phyloP scores from a whole-genome alignment of 2,113 vertebrate genomes.

The Catagonus wagneri region DNA sequence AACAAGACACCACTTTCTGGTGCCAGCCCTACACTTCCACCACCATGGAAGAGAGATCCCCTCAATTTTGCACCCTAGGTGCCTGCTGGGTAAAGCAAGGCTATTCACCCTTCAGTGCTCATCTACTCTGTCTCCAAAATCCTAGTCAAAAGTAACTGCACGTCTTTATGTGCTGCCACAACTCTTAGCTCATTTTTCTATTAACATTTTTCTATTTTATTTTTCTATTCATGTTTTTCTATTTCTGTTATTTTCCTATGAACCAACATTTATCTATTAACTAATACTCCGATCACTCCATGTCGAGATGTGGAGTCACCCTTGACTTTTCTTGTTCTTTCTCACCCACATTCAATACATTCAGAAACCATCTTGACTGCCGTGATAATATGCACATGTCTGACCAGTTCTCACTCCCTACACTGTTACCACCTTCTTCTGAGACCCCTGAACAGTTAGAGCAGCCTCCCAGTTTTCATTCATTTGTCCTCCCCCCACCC shows the following conservation, averaged over 20 bases:
- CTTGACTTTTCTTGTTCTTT: background rate
- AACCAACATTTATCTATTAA: background rate
- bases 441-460: background rate
- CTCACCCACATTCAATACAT: background rate
- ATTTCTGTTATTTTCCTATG: background rate
- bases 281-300: background rate
- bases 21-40: background rate
- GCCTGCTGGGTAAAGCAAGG: background rate
- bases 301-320: background rate
- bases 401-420: background rate
- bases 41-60: background rate
- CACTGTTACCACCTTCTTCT: background rate
- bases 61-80: background rate
- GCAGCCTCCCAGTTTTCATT: background rate
- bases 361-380: slow-evolving; percentile 24
- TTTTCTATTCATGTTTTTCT: background rate
- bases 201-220: too few relatives aligned
- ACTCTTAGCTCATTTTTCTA: background rate
- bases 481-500: background rate
- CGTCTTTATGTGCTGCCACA: background rate
- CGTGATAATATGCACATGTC: background rate
- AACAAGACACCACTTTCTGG: background rate
- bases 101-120: background rate
- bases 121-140: background rate
- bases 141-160: background rate